Base-by-base conservation (phyloP, 1,140 invertebrate genomes). In the Caenorhabditis remanei region DNA sequence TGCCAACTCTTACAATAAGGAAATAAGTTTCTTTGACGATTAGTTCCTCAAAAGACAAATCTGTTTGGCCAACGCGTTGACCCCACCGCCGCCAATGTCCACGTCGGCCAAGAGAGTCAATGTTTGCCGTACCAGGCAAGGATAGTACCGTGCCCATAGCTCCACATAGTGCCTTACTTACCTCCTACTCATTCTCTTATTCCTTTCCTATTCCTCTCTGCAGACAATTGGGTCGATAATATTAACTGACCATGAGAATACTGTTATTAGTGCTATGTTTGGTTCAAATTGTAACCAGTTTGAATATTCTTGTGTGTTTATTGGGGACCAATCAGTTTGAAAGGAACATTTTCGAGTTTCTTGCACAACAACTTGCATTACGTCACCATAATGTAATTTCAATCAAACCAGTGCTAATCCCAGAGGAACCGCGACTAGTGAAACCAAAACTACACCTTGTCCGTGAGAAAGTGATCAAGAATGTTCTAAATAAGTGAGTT, bases 271-370 rank as follows among this genome's bases (percentile, higher is more conserved):
- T 67, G 2, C 11, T 67, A 4, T 56, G 11, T 19, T 50, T 67
- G 32, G 21, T 48, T 14, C 61, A 65, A 71, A 9, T 85, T 32
- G 50, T 50, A 14, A 40, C 46, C 32, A 71, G 87, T n/a, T 40
- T 89, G 1, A 92, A 90, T 61, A 87, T 92, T 84, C 87, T 92
- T 2, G 85, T 92, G 4, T 92, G 92, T 83, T 87, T 92, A n/a
- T 63, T 92, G 40, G 91, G 91, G 19, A 92, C 92, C n/a, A 92
- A 89, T 53, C 92, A 92, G 75, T 91, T 90, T 79, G 91, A 92
- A 63, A 87, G 91, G 21, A 85, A 86, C 50, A 90, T 84, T 19
- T 92, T 92, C 55, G 91, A 92, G 67, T 92, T 90, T 84, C 48
- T 92, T 24, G 91, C 91, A 41, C 91, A 92, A 83, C 91, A 92